Evolutionary conservation across 1,140 invertebrate species (phyloP).

Genomic region (Adoxophyes honmai): DNA sequence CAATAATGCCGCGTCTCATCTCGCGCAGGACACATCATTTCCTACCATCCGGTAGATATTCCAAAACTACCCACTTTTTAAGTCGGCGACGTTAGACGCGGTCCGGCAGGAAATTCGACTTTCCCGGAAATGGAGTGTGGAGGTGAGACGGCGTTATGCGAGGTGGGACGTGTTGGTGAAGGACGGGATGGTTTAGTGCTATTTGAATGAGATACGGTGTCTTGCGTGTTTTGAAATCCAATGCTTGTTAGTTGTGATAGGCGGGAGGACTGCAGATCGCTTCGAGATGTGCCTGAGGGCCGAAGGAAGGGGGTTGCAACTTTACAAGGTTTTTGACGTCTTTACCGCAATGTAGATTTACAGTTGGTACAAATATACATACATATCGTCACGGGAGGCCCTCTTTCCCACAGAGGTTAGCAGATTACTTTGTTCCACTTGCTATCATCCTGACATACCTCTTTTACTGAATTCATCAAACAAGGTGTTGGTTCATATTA

Average conservation of each 20-base stretch:
- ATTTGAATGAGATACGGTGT: slow-evolving; percentile 5
- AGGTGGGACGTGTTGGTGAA: background rate
- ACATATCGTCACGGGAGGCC: too few relatives aligned
- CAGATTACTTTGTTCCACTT: too few relatives aligned
- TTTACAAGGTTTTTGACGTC: too few relatives aligned
- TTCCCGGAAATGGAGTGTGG: slow-evolving; percentile 66
- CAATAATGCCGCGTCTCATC: background rate
- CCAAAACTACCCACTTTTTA: slow-evolving; percentile 62
- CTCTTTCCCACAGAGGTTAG: too few relatives aligned
- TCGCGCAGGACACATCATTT: slow-evolving; percentile 43
- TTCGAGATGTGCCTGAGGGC: too few relatives aligned
- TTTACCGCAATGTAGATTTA: too few relatives aligned
- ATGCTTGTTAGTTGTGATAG: background rate
- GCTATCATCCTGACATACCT: too few relatives aligned
- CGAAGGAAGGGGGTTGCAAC: too few relatives aligned
- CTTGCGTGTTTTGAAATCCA: slow-evolving; percentile 12
- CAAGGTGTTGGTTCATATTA: too few relatives aligned
- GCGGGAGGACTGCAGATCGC: too few relatives aligned
- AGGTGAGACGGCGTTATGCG: slow-evolving; percentile 33
- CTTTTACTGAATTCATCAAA: too few relatives aligned
- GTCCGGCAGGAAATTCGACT: slow-evolving; percentile 57
- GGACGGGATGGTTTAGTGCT: background rate
- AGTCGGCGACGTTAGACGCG: slow-evolving; percentile 49
- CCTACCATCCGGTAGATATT: slow-evolving; percentile 48
- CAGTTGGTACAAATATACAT: too few relatives aligned